Base-by-base conservation (phyloP, 2,113 vertebrate genomes). In the Hydrolagus affinis region DNA sequence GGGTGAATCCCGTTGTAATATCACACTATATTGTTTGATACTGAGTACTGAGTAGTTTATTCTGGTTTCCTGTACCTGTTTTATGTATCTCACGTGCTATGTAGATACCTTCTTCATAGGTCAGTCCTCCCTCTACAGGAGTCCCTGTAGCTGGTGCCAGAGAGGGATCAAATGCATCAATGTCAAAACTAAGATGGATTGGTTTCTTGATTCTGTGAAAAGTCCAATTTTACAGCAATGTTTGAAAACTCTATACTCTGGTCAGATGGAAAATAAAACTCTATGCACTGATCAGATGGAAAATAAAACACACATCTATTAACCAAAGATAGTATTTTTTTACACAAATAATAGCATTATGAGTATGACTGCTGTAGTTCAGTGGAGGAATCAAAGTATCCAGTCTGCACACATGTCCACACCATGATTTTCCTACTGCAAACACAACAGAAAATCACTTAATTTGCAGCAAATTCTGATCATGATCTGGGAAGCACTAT, bases 101-200 rank as follows among this genome's bases (percentile, higher is more conserved):
- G 89, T 91, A 94, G 17, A 94, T 62, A 0, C 93, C 93, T 86
- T 95, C 93, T 62, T 93, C 89, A 89, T 94, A 94, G 69, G 90
- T 92, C 64, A 95, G 90, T 0, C 94, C 94, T 30, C 94, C 94
- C 0, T 85, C 86, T 15, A 90, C 93, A 12, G 93, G 93, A 0
- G 94, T 95, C 10, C 94, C 94, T 0, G 93, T 95, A 1, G 93
- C 94, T 3, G 93, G 93, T 76, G 93, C 88, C 74, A 94, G 70
- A 0, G 89, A 87, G 0, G 94, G 94, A 77, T 95, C 94, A 3
- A 95, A 88, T n/a, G 92, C 93, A 0, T 94, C 93, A 0, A 94
- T 90, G 87, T 95, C 94, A 1, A 90, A 94, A 89, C 94, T 95
- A 83, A 95, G 89, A 86, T 95, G 94, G 69, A 94, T 92, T 0